Evolutionary conservation across 2,113 vertebrate species (phyloP), one percentile per base, ranked within the genome.

Genomic region (Protobothrops mucrosquamatus): DNA sequence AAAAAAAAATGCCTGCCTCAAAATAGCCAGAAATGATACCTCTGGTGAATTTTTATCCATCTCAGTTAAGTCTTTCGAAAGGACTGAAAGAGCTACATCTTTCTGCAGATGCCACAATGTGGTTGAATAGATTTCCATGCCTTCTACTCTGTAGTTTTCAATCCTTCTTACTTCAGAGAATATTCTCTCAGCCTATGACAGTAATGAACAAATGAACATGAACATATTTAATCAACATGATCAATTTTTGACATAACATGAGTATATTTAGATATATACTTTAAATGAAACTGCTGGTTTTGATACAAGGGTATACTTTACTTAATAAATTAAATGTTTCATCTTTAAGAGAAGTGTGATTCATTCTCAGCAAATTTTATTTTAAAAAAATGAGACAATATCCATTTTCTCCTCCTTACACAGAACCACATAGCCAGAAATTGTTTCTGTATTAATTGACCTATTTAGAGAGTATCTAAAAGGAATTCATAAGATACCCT

Each of bases 31-130:
- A 87, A 85, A 85, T 39, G 43, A 88, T 97, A 99, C 99, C 98
- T 99, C 99, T 2, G 99, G 99, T 74, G 99, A 99, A 97, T 99
- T 99, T 97, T 99, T 99, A 98, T 99, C 99, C 99, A 99, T 99
- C 96, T 99, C 99, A 0, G 99, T 99, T 96, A 99, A 98, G 96
- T 99, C 99, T 97, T 99, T 99, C 20, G 99, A 99, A 91, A 99
- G 98, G 8, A 99, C 98, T 0, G 99, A 99, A 93, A 99, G 98
- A 0, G 99, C 99, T 52, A 99, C 99, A 69, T 99, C 99, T 87
- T 99, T 99, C 96, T 99, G 99, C 93, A 99, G 98, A 95, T 99
- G 99, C 99, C 99, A 99, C 90, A 99, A 98, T 0, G 99, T 99
- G 11, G 99, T 99, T 0, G 99, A 99, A 87, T 99, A 99, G 93